Percentiles rank a stretch among this genome's conserved stretches.
These are phyloP conservation scores for Sesia bembeciformis DNA, from an alignment of 2,888 invertebrate genomes.

Conservation along the genomic window DNA sequence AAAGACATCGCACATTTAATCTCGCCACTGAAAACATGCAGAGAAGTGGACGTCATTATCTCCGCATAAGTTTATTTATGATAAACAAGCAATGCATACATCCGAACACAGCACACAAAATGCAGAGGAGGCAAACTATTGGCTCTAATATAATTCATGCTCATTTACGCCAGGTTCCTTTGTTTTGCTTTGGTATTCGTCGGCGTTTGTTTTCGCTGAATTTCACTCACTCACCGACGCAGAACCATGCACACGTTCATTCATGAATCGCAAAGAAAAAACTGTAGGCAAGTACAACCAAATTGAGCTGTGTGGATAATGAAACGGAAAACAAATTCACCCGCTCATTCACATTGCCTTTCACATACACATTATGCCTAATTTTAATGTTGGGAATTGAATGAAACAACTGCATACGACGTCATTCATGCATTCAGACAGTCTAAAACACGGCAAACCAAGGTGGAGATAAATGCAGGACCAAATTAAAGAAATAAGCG, in stretches of 20 bases:
- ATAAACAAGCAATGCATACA: slow-evolving; percentile 42
- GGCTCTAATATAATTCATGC: slow-evolving; percentile 54
- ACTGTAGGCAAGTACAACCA: slow-evolving; percentile 58
- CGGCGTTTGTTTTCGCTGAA: slow-evolving; percentile 58
- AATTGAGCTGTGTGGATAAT: slow-evolving; percentile 29
- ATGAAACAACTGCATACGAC: neutral
- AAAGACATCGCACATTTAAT: slow-evolving; percentile 68
- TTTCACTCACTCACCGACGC: slow-evolving; percentile 59
- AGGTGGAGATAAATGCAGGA: slow-evolving; percentile 41
- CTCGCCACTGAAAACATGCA: slow-evolving; percentile 62
- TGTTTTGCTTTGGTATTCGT: slow-evolving; percentile 26
- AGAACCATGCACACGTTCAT: slow-evolving; percentile 26
- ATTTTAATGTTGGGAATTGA: neutral
- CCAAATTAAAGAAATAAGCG: slow-evolving; percentile 24
- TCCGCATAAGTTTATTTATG: slow-evolving; percentile 21
- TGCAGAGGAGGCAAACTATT: slow-evolving; percentile 55
- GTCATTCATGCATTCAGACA: slow-evolving; percentile 29
- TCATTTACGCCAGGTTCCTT: slow-evolving; percentile 28
- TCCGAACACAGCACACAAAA: slow-evolving; percentile 54
- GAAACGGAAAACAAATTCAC: neutral
- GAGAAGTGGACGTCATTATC: slow-evolving; percentile 39
- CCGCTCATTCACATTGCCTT: neutral
- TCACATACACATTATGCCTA: neutral
- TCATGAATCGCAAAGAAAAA: slow-evolving; percentile 50
- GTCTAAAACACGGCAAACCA: slow-evolving; percentile 30